Evolutionary conservation across 30 jellyfish, hydroid and myxozoan genomes (phyloP), one percentile per base, ranked within the genome.

Genomic region (Aurelia aurita complex sp. Pacific): DNA sequence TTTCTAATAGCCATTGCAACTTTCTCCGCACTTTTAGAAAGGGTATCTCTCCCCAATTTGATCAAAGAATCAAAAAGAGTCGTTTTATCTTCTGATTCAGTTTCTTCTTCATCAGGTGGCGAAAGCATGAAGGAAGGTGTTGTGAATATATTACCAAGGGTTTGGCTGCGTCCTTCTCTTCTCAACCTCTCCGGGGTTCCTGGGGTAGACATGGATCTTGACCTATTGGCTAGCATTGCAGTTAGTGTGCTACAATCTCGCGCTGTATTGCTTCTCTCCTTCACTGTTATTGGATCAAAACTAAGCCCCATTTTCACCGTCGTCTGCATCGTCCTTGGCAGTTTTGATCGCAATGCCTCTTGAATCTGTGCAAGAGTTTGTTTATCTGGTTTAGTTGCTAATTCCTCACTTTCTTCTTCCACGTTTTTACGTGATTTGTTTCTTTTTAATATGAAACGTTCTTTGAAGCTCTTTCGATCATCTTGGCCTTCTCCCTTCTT

Each of bases 281-380:
- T 79, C 5, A 73, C 77, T 8, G 88, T 87, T 13, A 87, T 76
- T 16, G 96, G 96, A 55, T 87, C 96, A 34, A 79, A 75, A 72
- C 88, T 75, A n/a, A 87, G 85, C 71, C 96, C 96, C 91, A 87
- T 82, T 61, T 67, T 43, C 2, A 87, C 96, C 38, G 96, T 87
- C 12, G 96, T 64, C 32, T 79, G 96, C 50, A 87, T 57, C 2
- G 96, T 87, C 67, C 72, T 78, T 32, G 96, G 96, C 29, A 87
- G 72, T 16, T 87, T 78, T 16, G 87, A 72, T 16, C 96, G 89
- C 55, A 87, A 68, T 13, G 82, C 90, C 40, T 72, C 52, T 53
- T 87, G 91, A 10, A 87, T 87, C 17, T 87, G 96, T 2, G 90
- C 1, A 40, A 77, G 76, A 3, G 96, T 79, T 73, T 87, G 81